A percentile compares a stretch with the other conserved stretches of the same genome.
These are phyloP conservation scores for Mesorhabditis spiculigera DNA, from an alignment of 2,888 invertebrate species.

Conservation along the genomic window DNA sequence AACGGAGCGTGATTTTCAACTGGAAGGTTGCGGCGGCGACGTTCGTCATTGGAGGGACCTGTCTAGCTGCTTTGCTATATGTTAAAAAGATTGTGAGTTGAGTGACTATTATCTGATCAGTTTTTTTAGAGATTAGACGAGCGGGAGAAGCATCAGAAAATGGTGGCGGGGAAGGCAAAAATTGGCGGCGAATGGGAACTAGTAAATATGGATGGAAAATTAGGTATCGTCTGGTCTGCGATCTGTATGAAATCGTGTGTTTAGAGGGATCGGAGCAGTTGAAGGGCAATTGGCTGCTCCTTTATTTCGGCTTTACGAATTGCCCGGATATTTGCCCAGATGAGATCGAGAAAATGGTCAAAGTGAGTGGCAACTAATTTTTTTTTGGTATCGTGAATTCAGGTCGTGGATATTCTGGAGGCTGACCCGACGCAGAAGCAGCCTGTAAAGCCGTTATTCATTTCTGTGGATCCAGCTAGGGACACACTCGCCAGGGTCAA, in stretches of 20 bases:
- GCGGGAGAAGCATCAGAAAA: constrained; percentile 73
- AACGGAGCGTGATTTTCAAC: constrained; percentile 41
- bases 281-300: constrained; percentile 84
- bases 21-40: constrained; percentile 43
- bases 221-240: not conserved
- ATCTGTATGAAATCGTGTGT: not conserved
- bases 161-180: constrained; percentile 81
- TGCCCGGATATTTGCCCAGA: constrained; percentile 99
- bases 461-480: constrained; percentile 89
- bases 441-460: constrained; percentile 79
- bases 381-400: constrained; percentile 10
- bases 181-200: constrained; percentile 92
- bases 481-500: constrained; percentile 81
- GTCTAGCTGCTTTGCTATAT: constrained; percentile 41
- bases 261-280: constrained; percentile 47
- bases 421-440: constrained; percentile 27
- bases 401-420: constrained; percentile 43
- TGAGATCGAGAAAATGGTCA: constrained; percentile 91
- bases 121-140: constrained; percentile 52
- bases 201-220: constrained; percentile 42
- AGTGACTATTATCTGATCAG: constrained; percentile 3
- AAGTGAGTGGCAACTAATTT: constrained; percentile 62
- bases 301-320: constrained; percentile 99
- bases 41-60: constrained; percentile 35
- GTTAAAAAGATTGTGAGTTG: constrained; percentile 36